Base-by-base conservation (phyloP, 2,888 invertebrate genomes). In the Belgica antarctica region DNA sequence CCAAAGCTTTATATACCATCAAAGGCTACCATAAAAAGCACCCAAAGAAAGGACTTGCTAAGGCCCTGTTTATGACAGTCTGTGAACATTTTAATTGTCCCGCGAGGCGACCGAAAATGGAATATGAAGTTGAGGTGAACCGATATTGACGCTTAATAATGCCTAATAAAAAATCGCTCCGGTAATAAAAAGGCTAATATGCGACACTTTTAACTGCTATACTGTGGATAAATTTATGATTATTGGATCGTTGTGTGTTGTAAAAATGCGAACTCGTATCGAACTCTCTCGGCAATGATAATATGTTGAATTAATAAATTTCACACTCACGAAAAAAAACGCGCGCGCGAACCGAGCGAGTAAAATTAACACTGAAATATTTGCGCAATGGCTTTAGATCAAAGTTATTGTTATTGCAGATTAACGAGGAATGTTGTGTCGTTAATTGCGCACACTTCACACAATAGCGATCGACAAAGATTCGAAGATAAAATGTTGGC, bases 231-330 rank as follows among this genome's bases (percentile, higher is more conserved):
- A 57, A 68, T 68, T 68, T 68, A 68, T 68, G 68, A 68, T 68
- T 68, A 68, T 68, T 57, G 47, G 52, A 28, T 34, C 28, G 15
- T 47, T 4, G 17, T 68, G 17, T 46, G 24, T 25, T 24, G 65
- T 46, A 22, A 22, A 47, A 17, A 17, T 66, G 15, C 15, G 28
- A 25, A 27, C 24, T 12, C 7, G 27, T 28, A 25, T 15, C 25
- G 34, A 31, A 15, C 25, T 4, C 15, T 34, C 52, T 24, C 66
- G 12, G 25, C 17, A 19, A 57, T 52, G 25, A 31, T 57, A 66
- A 66, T 46, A 46, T 31, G 68, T 34, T 52, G 57, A 68, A 68
- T 68, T 57, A 57, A 68, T 68, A 68, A 68, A 68, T 68, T 65
- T 27, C 10, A 61, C 61, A 22, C 24, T 57, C 22, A 47, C 47